Base-by-base conservation (phyloP, 1,140 invertebrate species). In the Penaeus indicus region DNA sequence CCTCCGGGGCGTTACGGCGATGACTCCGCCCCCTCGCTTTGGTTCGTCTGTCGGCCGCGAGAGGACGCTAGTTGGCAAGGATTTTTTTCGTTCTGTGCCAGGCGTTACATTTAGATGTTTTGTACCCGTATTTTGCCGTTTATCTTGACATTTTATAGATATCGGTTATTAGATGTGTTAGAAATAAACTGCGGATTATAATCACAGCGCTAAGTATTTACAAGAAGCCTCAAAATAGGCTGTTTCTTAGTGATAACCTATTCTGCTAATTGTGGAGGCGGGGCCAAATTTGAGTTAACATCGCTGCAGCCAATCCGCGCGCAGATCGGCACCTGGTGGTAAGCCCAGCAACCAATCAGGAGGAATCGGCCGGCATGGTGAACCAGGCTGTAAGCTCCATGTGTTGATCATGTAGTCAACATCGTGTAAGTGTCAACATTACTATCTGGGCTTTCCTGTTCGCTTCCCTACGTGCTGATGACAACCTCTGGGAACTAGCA, bases 401-500 rank as follows among this genome's bases (percentile, higher is more conserved):
- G 88, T 89, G 88, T 85, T 85, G 83, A 85, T 89, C 88, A 89
- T 89, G 88, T 89, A 89, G 88, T 89, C 83, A 89, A 89, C 88
- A 89, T 89, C 88, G 88, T 89, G 88, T 89, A 89, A 89, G 88
- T 89, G 88, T 89, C 88, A 89, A 89, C 84, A 89, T 89, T 89
- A 85, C 88, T 89, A 89, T 89, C 88, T 62, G n/a, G 88, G 84
- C 78, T 79, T 85, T 85, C 88, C 83, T 89, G 88, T 89, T 60
- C 63, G 83, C 83, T 79, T 67, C 54, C 83, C 83, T 79, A 75
- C 86, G 80, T 83, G 86, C 61, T 83, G 80, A 84, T 88, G 86
- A 60, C 67, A 84, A 63, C 79, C 75, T 83, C 79, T 62, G 86
- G 54, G 86, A 83, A 54, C 60, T 47, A 25, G 64, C 42, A 25